Base-by-base conservation (phyloP, 2,113 vertebrate species). In the Callithrix jacchus region DNA sequence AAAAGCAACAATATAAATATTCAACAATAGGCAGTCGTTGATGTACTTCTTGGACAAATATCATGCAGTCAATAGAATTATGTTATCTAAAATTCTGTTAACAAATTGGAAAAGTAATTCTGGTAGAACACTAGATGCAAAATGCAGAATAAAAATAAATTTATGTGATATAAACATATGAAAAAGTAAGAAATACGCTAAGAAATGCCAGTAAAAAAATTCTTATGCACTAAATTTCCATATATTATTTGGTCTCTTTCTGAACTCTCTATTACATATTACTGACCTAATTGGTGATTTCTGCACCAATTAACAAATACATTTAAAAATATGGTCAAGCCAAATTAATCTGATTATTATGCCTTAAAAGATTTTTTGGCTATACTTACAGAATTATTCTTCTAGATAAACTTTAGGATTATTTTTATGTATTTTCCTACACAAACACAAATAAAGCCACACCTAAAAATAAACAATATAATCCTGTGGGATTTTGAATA, bases 41-140 rank as follows among this genome's bases (percentile, higher is more conserved):
- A 93, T 80, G 77, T 52, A 52, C 42, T 91, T 95, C 70, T 42
- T 82, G 40, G 11, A 85, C 58, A 93, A 92, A 81, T 91, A 95
- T 45, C 93, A 84, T 47, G 52, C 12, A 90, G 86, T 3, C 37
- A 76, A 82, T 64, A 97, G 56, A 94, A 95, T 73, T 89, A 92
- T 81, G 61, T 45, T 97, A 87, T 96, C 79, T 96, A 89, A 97
- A 91, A 90, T 94, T 93, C 79, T 54, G 4, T 71, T 71, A 92
- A 97, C 27, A 95, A 94, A 66, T 66, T 95, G 37, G 61, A 27
- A 76, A 92, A 92, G 95, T 54, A 11, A 80, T 90, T 94, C 56
- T 93, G 68, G 90, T 35, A 94, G 45, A 95, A 91, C 93, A 86
- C 45, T 32, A 87, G 68, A 91, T 18, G 21, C 23, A 92, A 64